Percentiles rank a stretch among this genome's conserved stretches.
Evolutionary conservation across 2,888 invertebrate species (phyloP).

Genomic region (Vesta saturnalis): DNA sequence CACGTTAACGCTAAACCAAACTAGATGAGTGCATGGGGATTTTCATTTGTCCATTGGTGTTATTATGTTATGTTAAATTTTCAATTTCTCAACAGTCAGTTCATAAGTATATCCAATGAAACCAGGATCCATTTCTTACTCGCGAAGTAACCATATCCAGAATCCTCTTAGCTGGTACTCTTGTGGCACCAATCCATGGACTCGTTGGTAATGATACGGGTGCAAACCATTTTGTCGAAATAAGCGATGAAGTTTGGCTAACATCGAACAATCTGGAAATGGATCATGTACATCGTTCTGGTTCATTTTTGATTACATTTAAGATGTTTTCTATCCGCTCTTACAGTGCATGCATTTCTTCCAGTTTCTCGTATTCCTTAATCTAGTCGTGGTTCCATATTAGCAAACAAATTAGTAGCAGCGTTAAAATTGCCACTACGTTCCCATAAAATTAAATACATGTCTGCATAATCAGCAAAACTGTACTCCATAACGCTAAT

Average conservation of each 20-base stretch:
- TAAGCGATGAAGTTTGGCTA: conserved; percentile 8
- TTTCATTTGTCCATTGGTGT: too few species aligned
- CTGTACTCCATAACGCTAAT: too few species aligned
- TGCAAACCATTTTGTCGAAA: neutral
- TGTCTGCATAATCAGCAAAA: too few species aligned
- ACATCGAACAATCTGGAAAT: conserved; percentile 4
- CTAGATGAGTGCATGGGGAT: too few species aligned
- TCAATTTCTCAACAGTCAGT: neutral
- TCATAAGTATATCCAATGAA: conserved; percentile 12
- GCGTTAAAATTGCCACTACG: too few species aligned
- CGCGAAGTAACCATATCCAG: conserved; percentile 10
- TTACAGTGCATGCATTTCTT: neutral
- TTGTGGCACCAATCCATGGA: conserved; percentile 3
- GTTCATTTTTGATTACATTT: conserved; percentile 7
- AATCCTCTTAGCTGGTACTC: conserved; percentile 7
- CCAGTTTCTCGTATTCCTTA: neutral
- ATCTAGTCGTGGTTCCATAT: neutral
- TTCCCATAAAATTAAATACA: too few species aligned
- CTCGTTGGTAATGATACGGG: conserved; percentile 10
- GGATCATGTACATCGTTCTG: neutral
- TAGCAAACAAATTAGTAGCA: too few species aligned
- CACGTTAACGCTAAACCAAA: too few species aligned
- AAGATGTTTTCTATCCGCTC: neutral
- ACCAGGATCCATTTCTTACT: conserved; percentile 10
- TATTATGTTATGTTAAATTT: too few species aligned